A percentile compares a stretch with the other conserved stretches of the same genome.
Evolutionary conservation across 2,888 invertebrate species (phyloP).

Genomic region (Fragum whitleyi): DNA sequence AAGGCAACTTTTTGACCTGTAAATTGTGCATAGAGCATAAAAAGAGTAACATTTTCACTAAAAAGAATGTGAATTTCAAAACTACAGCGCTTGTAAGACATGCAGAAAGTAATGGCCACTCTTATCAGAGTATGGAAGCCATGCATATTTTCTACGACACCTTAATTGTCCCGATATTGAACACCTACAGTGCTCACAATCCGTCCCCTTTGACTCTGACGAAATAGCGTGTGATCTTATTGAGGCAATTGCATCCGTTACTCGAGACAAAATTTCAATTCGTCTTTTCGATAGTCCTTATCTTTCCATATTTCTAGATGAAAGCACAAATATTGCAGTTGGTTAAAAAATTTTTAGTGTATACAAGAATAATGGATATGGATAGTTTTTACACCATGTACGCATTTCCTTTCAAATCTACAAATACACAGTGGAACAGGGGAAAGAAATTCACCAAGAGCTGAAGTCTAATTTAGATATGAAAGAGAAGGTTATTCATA

Average conservation of each 20-base stretch:
- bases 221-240: constrained; percentile 21
- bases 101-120: constrained; percentile 13
- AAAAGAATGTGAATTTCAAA: constrained; percentile 14
- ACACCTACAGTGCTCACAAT: constrained; percentile 15
- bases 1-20: constrained; percentile 3
- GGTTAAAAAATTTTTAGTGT: constrained; percentile 37
- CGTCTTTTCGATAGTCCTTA: constrained; percentile 11
- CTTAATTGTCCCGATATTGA: constrained; percentile 31
- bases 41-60: neutral
- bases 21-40: constrained; percentile 1
- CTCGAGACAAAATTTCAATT: constrained; percentile 9
- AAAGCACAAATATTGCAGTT: constrained; percentile 34
- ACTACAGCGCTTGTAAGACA: neutral
- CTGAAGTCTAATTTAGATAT: neutral
- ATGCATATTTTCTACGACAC: neutral
- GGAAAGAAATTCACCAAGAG: neutral
- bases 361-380: constrained; percentile 17
- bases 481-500: neutral
- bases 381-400: neutral
- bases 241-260: neutral
- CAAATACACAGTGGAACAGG: neutral
- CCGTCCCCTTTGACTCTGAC: constrained; percentile 27
- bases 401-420: neutral
- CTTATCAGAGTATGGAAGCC: constrained; percentile 5
- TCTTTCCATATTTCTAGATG: constrained; percentile 28